A percentile compares a stretch with the other conserved stretches of the same genome.
Evolutionary conservation across 37 sponge, comb jelly and placozoan species (phyloP).

Genomic region (Hormiphora californensis): DNA sequence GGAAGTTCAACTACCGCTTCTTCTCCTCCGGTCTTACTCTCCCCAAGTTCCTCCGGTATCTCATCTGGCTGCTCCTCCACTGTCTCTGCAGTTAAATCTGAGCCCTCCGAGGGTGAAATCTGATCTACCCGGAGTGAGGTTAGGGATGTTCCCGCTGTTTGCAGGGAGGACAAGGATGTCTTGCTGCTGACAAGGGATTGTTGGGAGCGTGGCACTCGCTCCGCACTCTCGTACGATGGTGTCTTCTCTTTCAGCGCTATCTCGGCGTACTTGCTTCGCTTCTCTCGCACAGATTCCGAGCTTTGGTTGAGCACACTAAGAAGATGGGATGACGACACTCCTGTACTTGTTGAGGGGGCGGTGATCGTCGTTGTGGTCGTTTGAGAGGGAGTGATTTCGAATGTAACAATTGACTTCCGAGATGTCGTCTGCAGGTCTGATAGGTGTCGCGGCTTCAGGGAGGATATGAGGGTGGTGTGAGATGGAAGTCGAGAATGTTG

Average conservation of each 20-base stretch:
- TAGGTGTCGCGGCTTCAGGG: neutral
- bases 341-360: no score
- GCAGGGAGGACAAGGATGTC: no score
- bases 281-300: slow-evolving; percentile 1
- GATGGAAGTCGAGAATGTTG: no score
- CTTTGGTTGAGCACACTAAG: neutral
- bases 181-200: no score
- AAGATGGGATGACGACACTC: neutral
- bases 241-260: slow-evolving; percentile 2
- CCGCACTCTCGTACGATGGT: slow-evolving; percentile 24
- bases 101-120: no score
- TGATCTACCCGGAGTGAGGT: no score
- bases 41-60: no score
- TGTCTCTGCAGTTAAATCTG: no score
- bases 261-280: neutral
- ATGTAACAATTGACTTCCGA: neutral
- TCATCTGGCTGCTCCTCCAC: no score
- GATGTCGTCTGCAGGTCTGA: neutral
- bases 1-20: no score
- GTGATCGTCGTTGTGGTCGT: neutral
- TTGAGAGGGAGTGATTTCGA: neutral
- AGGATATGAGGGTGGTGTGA: neutral
- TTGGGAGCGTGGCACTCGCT: slow-evolving; percentile 48
- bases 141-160: no score
- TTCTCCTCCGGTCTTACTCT: no score